These are phyloP conservation scores for Ranitomeya imitator DNA, from an alignment of 2,113 vertebrate genomes.

Conservation along the genomic window DNA sequence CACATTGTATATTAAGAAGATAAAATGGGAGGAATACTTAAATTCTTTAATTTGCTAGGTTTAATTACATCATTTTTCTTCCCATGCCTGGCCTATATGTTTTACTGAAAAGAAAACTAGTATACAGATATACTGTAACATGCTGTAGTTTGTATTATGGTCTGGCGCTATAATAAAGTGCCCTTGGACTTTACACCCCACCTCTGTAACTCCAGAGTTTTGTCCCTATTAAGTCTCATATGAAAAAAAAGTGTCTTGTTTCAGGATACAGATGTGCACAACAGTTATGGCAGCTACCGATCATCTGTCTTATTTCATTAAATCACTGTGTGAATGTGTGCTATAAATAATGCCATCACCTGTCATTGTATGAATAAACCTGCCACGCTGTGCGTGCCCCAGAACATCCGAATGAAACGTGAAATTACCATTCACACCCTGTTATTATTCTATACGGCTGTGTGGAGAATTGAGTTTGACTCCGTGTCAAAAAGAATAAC, in stretches of 20 bases:
- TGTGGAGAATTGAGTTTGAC: constrained; percentile 20
- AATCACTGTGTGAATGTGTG: not conserved
- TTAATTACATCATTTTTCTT: no score
- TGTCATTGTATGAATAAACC: not conserved
- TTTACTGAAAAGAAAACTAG: no score
- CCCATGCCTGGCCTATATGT: no score
- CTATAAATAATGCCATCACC: not conserved
- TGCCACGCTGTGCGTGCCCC: no score
- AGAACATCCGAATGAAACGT: not conserved
- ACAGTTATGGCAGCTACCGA: not conserved
- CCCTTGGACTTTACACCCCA: no score
- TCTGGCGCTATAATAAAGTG: no score
- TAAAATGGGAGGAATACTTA: no score
- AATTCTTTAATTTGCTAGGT: no score
- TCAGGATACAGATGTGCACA: not conserved
- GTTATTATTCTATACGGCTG: constrained; percentile 6
- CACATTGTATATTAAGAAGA: no score
- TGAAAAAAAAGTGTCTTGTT: not conserved
- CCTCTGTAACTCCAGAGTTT: not conserved
- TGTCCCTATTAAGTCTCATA: not conserved
- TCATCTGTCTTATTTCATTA: not conserved
- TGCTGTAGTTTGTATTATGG: no score
- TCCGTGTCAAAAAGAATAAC: not conserved
- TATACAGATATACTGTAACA: no score
- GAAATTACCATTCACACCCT: constrained; percentile 26